Evolutionary conservation across 2,888 invertebrate species (phyloP).

Genomic region (Microplitis manilae): DNA sequence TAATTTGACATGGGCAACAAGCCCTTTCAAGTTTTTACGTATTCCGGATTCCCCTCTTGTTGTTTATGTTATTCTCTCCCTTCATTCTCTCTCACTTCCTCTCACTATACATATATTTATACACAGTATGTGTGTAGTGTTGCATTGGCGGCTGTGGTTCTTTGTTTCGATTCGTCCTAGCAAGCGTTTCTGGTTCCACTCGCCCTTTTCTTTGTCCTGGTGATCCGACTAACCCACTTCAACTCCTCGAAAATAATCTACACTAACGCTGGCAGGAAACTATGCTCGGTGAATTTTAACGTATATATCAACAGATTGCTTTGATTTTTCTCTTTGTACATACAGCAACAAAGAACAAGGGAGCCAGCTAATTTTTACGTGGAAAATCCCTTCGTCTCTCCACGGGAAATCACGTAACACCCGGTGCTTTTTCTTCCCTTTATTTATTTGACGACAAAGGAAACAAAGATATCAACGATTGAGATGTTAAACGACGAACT

Average conservation of each 20-base stretch:
- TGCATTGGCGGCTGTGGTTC: neutral
- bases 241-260: conserved; percentile 57
- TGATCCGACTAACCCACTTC: conserved; percentile 62
- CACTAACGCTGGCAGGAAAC: conserved; percentile 25
- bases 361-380: neutral
- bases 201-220: conserved; percentile 6
- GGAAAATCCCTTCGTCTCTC: neutral
- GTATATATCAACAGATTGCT: neutral
- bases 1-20: conserved; percentile 37
- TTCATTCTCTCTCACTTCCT: conserved; percentile 31
- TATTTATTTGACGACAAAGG: no score
- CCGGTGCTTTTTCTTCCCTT: no score
- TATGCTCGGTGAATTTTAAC: conserved; percentile 27
- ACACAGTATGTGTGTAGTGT: no score
- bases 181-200: conserved; percentile 38
- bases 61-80: conserved; percentile 1
- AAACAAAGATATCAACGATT: no score
- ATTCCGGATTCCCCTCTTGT: neutral
- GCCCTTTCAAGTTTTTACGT: conserved; percentile 15
- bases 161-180: conserved; percentile 13
- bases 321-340: conserved; percentile 20
- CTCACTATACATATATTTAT: neutral
- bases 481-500: no score
- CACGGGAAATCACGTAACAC: neutral
- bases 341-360: conserved; percentile 5